Evolutionary conservation across 2,797 vertebrate species (phyloP).

Genomic region (Sphenopsis melanotis): DNA sequence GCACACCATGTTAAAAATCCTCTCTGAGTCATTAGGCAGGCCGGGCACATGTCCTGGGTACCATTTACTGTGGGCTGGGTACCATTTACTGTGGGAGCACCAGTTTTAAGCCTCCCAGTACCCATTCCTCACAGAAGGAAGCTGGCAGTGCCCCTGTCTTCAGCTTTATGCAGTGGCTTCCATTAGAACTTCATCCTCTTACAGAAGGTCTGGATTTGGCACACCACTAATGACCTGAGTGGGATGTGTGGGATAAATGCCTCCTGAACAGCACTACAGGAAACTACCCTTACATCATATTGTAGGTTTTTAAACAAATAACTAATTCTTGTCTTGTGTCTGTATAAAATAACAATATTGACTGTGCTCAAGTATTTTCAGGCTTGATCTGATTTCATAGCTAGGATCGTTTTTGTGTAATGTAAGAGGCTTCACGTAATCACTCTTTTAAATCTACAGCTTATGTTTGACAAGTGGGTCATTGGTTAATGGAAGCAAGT

Average conservation of each 20-base stretch:
- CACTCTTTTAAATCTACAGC: slow-evolving; percentile 51
- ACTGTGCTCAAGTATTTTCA: neutral
- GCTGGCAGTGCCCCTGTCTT: neutral
- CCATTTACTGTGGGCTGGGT: too few species aligned
- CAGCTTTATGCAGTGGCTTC: slow-evolving; percentile 8
- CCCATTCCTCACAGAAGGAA: accelerated
- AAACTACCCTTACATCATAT: neutral
- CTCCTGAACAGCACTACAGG: neutral
- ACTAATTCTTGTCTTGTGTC: neutral
- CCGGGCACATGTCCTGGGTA: neutral
- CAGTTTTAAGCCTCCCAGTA: neutral
- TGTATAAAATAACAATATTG: neutral
- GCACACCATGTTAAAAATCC: neutral
- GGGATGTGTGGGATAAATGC: neutral
- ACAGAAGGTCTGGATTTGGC: slow-evolving; percentile 17
- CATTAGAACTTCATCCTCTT: slow-evolving; percentile 44
- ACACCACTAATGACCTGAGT: neutral
- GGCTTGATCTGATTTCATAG: slow-evolving; percentile 19
- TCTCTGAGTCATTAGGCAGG: neutral
- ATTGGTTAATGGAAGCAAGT: slow-evolving; percentile 55
- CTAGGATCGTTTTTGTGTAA: neutral
- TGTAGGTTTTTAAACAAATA: neutral
- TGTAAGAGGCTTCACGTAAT: slow-evolving; percentile 51
- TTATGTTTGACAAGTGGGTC: slow-evolving; percentile 65
- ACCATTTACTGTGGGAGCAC: neutral